Percentiles rank a stretch among this genome's conserved stretches.
Evolutionary conservation across 1,140 invertebrate genomes (phyloP).

Genomic region (Musca vetustissima): DNA sequence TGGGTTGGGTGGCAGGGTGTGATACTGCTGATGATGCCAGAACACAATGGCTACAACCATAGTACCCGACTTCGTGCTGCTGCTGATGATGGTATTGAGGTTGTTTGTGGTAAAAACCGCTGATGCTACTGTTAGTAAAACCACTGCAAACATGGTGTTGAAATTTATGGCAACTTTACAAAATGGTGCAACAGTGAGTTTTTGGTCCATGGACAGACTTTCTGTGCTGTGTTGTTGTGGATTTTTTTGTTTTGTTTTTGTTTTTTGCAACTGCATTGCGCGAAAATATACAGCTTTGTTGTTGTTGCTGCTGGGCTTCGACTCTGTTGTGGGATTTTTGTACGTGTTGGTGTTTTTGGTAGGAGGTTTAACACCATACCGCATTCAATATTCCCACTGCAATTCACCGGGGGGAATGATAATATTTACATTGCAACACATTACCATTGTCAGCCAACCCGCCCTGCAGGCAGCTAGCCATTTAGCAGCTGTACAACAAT

Average conservation of each 20-base stretch:
- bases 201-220: too few relatives aligned
- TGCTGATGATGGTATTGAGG: conserved; percentile 2
- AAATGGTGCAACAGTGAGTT: conserved; percentile 19
- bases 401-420: too few relatives aligned
- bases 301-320: neutral
- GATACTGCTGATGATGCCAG: neutral
- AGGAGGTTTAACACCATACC: too few relatives aligned
- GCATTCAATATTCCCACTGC: too few relatives aligned
- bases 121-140: conserved; percentile 21
- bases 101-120: conserved; percentile 23
- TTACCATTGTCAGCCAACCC: too few relatives aligned
- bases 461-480: too few relatives aligned
- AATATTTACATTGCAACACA: too few relatives aligned
- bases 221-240: neutral
- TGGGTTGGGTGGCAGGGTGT: neutral
- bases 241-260: neutral
- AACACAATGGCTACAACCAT: neutral
- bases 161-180: conserved; percentile 24
- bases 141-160: conserved; percentile 23
- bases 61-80: neutral
- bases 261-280: conserved; percentile 17
- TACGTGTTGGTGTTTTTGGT: too few relatives aligned
- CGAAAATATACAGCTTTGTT: neutral
- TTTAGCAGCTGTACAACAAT: too few relatives aligned
- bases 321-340: too few relatives aligned